Percentiles rank a stretch among this genome's conserved stretches.
Evolutionary conservation across 2,888 invertebrate genomes (phyloP).

Genomic region (Epinotia ramella): DNA sequence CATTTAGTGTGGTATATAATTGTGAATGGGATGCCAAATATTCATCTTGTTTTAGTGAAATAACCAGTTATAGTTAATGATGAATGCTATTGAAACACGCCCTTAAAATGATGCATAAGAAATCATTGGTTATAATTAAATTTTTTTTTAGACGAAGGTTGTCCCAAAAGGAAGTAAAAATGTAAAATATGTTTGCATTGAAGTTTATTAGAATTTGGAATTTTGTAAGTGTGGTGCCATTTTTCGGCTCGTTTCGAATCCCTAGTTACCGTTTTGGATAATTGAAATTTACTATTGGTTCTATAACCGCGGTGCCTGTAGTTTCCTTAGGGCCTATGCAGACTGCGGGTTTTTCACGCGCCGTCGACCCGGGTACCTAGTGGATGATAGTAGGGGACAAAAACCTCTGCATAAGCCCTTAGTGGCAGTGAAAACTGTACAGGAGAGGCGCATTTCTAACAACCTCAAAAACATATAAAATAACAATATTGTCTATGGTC

Average conservation of each 20-base stretch:
- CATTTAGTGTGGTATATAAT: slow-evolving; percentile 67
- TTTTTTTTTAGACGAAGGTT: neutral
- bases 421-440: neutral
- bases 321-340: slow-evolving; percentile 45
- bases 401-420: no score
- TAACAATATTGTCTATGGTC: no score
- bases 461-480: neutral
- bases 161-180: neutral
- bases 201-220: slow-evolving; percentile 9
- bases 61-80: slow-evolving; percentile 57
- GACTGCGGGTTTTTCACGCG: no score
- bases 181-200: neutral
- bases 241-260: slow-evolving; percentile 53
- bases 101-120: slow-evolving; percentile 1
- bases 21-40: slow-evolving; percentile 83
- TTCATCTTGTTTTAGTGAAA: slow-evolving; percentile 60
- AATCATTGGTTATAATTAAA: slow-evolving; percentile 15
- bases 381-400: no score
- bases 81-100: neutral
- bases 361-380: no score
- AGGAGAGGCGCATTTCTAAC: slow-evolving; percentile 3
- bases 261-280: slow-evolving; percentile 63
- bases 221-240: slow-evolving; percentile 62
- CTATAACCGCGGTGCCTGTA: slow-evolving; percentile 61
- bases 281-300: slow-evolving; percentile 45